Percentiles rank a stretch among this genome's conserved stretches.
phyloP scores from a whole-genome alignment of 2,888 invertebrate genomes.

The Pristionchus entomophagus region DNA sequence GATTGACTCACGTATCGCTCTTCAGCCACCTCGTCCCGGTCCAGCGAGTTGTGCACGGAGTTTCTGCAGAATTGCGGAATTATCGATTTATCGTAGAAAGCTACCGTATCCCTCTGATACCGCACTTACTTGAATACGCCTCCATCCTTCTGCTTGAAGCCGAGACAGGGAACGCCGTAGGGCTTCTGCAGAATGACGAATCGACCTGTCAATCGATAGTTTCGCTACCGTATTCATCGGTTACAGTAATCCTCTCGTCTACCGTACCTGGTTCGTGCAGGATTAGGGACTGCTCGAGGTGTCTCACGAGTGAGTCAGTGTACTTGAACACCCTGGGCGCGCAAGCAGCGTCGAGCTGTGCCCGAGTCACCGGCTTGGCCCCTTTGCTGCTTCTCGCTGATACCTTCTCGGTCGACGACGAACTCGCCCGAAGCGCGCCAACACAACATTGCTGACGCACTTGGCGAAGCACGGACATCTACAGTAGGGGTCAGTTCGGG shows the following conservation, averaged over 20 bases:
- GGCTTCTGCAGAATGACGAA: constrained; percentile 48
- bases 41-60: constrained; percentile 39
- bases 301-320: neutral
- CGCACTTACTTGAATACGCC: constrained; percentile 44
- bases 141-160: constrained; percentile 47
- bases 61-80: constrained; percentile 2
- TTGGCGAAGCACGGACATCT: neutral
- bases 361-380: neutral
- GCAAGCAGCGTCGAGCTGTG: constrained; percentile 28
- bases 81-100: neutral
- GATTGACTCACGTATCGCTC: neutral
- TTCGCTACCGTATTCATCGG: neutral
- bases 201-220: constrained; percentile 19
- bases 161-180: constrained; percentile 47
- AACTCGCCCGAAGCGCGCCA: constrained; percentile 28
- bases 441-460: constrained; percentile 38
- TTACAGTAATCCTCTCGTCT: neutral
- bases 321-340: constrained; percentile 35
- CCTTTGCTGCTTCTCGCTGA: neutral
- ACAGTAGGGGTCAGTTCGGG: too few relatives aligned
- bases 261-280: constrained; percentile 47
- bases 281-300: constrained; percentile 43
- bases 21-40: neutral
- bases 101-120: neutral
- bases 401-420: neutral